phyloP scores from a whole-genome alignment of 2,797 vertebrate genomes.

The Rhadinocentrus ornatus region DNA sequence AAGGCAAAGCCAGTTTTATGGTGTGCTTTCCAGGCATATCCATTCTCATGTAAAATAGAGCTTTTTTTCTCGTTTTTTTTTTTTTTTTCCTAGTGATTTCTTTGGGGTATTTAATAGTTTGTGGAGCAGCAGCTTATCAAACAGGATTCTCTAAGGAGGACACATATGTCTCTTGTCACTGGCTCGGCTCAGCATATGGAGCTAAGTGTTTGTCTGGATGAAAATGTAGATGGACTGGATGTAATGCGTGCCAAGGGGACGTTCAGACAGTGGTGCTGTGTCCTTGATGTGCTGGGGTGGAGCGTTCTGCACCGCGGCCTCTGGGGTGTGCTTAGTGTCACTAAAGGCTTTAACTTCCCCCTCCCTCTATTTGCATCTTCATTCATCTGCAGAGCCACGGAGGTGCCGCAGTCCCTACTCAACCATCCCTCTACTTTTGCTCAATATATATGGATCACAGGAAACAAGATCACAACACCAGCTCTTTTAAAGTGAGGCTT shows the following conservation, averaged over 20 bases:
- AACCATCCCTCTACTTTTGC: constrained; percentile 73
- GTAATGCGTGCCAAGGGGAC: constrained; percentile 56
- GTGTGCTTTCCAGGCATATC: constrained; percentile 54
- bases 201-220: constrained; percentile 70
- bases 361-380: constrained; percentile 73
- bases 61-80: constrained; percentile 17
- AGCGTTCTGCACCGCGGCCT: constrained; percentile 60
- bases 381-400: constrained; percentile 69
- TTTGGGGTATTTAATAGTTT: constrained; percentile 69
- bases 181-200: constrained; percentile 61
- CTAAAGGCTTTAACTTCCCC: constrained; percentile 72
- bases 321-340: constrained; percentile 76
- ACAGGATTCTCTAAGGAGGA: constrained; percentile 62
- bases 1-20: constrained; percentile 42
- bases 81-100: constrained; percentile 38
- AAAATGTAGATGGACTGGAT: constrained; percentile 68
- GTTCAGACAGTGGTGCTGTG: constrained; percentile 54
- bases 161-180: constrained; percentile 73
- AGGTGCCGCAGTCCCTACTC: constrained; percentile 70
- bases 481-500: constrained; percentile 71
- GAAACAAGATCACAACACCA: constrained; percentile 77
- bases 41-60: constrained; percentile 72
- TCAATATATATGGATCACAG: constrained; percentile 81
- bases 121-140: constrained; percentile 66
- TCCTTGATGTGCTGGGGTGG: constrained; percentile 73